These are phyloP conservation scores for Lutjanus campechanus DNA, from an alignment of 2,797 vertebrate species.

Conservation along the genomic window DNA sequence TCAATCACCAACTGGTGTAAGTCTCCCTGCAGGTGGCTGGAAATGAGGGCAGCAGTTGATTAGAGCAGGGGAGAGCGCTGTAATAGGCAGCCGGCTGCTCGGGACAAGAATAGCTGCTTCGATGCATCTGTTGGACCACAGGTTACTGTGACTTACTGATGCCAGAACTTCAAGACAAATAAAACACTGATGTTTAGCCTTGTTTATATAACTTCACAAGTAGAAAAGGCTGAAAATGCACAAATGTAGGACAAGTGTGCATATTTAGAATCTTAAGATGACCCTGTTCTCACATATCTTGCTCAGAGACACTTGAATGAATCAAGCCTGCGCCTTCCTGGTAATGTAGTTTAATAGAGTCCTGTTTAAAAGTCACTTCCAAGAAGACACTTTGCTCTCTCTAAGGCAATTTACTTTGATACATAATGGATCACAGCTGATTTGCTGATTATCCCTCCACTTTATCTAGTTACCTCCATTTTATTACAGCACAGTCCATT, in stretches of 20 bases:
- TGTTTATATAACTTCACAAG: not conserved
- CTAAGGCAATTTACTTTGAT: not conserved
- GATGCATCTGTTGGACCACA: conserved; percentile 25
- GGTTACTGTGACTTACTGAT: conserved; percentile 34
- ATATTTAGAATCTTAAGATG: not conserved
- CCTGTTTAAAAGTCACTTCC: not conserved
- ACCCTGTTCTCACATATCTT: not conserved
- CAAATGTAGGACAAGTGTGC: not conserved
- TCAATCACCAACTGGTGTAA: conserved; percentile 64
- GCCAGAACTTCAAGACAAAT: conserved; percentile 4
- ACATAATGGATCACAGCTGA: not conserved
- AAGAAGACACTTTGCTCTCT: not conserved
- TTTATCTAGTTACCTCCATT: not conserved
- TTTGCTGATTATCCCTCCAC: not conserved
- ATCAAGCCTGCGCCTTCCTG: not conserved
- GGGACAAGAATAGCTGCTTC: conserved; percentile 51
- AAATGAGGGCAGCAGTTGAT: conserved; percentile 75
- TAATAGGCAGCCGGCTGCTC: conserved; percentile 54
- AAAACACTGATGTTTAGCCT: not conserved
- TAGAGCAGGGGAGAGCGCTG: conserved; percentile 49
- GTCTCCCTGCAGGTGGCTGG: conserved; percentile 60
- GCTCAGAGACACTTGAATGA: not conserved
- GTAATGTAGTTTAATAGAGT: not conserved
- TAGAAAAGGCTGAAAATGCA: not conserved
- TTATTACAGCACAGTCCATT: not conserved